Evolutionary conservation across 2,888 invertebrate genomes (phyloP).

Genomic region (Therioaphis trifolii): DNA sequence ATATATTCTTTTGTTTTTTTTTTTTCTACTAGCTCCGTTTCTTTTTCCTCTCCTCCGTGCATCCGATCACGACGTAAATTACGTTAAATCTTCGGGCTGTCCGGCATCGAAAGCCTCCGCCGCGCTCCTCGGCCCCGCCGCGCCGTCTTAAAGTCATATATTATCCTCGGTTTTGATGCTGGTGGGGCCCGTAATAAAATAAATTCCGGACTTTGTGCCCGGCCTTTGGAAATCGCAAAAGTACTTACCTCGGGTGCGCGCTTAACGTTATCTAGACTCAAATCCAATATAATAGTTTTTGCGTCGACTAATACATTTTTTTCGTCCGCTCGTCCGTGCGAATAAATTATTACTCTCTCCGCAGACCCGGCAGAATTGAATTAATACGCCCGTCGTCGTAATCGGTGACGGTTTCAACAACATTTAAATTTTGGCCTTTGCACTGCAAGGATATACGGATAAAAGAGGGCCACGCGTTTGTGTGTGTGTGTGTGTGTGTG

Average conservation of each 20-base stretch:
- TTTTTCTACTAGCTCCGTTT: not conserved
- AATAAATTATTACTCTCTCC: too few relatives aligned
- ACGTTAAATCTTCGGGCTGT: slow-evolving; percentile 45
- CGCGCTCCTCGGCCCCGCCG: not conserved
- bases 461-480: too few relatives aligned
- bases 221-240: not conserved
- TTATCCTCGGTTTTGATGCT: slow-evolving; percentile 31
- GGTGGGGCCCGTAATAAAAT: slow-evolving; percentile 31
- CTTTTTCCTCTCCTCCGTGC: slow-evolving; percentile 20
- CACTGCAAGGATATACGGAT: too few relatives aligned
- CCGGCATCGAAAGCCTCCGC: slow-evolving; percentile 17
- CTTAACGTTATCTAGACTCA: not conserved
- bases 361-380: too few relatives aligned
- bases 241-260: not conserved
- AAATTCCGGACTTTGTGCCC: not conserved
- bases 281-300: not conserved
- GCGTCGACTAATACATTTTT: not conserved
- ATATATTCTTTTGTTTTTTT: not conserved
- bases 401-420: too few relatives aligned
- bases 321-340: too few relatives aligned
- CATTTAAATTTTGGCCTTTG: too few relatives aligned
- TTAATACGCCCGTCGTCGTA: too few relatives aligned
- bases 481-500: too few relatives aligned
- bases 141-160: slow-evolving; percentile 14
- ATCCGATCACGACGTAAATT: slow-evolving; percentile 54